Percentiles rank a stretch among this genome's conserved stretches.
phyloP scores from a whole-genome alignment of 2,113 vertebrate species.

The Dendrocopos noguchii region DNA sequence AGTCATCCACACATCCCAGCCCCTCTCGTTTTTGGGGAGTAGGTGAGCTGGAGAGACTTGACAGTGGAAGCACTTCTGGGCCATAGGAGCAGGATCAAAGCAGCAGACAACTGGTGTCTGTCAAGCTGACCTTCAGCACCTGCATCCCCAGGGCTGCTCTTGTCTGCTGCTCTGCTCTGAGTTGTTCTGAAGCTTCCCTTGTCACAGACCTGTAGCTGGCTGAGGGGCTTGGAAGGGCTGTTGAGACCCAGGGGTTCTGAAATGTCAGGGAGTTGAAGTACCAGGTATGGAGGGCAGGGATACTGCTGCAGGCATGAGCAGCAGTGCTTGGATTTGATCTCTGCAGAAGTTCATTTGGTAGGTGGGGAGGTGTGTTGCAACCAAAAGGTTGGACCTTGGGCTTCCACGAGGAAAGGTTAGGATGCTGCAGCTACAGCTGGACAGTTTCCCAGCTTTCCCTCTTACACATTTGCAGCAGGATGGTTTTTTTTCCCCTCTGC shows the following conservation, averaged over 20 bases:
- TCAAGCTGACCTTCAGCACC: no score
- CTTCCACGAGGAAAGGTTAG: accelerated
- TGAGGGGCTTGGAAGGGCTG: neutral
- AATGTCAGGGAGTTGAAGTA: neutral
- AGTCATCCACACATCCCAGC: neutral
- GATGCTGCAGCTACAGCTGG: neutral
- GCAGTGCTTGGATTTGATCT: neutral
- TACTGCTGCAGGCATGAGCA: no score
- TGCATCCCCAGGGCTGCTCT: neutral
- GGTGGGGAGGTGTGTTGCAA: neutral
- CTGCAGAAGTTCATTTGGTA: neutral
- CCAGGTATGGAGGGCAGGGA: accelerated
- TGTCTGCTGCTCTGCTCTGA: neutral
- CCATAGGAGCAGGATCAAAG: neutral
- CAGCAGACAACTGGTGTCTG: accelerated
- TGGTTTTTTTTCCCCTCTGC: neutral
- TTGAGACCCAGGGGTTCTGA: accelerated
- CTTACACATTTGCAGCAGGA: neutral
- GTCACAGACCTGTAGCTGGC: neutral
- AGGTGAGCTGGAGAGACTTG: neutral
- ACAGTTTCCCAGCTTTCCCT: neutral
- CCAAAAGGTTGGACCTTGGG: neutral
- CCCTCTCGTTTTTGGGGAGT: neutral
- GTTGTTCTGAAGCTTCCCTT: neutral
- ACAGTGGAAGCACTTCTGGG: neutral